phyloP scores from a whole-genome alignment of 2,797 vertebrate genomes.

The Prunella strophiata region DNA sequence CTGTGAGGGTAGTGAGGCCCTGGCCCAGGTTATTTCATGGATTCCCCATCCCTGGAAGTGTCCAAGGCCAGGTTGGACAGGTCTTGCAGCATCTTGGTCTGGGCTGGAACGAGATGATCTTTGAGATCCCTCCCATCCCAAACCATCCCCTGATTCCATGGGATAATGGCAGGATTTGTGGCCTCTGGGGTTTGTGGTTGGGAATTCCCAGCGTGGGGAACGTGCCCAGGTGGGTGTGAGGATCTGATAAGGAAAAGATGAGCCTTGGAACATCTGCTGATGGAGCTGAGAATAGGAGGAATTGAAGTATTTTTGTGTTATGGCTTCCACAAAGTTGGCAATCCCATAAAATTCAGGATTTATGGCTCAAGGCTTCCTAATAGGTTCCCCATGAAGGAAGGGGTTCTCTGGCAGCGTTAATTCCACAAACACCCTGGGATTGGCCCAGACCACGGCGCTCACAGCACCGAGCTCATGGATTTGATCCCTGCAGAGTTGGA shows the following conservation, averaged over 20 bases:
- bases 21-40: background rate
- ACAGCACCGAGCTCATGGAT: fast-evolving
- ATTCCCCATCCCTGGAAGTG: background rate
- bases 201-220: background rate
- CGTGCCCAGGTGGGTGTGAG: background rate
- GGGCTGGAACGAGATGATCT: background rate
- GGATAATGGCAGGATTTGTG: background rate
- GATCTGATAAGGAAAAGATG: background rate
- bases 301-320: background rate
- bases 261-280: fast-evolving
- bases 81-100: background rate
- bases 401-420: background rate
- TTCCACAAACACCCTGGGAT: fast-evolving
- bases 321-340: fast-evolving
- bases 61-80: background rate
- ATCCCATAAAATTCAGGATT: background rate
- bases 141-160: fast-evolving
- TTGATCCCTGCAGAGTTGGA: fast-evolving
- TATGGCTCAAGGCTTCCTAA: background rate
- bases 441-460: background rate
- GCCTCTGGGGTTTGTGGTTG: background rate
- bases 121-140: background rate
- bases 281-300: background rate
- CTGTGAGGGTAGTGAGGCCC: fast-evolving
- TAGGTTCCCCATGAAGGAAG: background rate